Evolutionary conservation across 2,888 invertebrate species (phyloP), one percentile per base, ranked within the genome.

Genomic region (Ectemnius continuus): DNA sequence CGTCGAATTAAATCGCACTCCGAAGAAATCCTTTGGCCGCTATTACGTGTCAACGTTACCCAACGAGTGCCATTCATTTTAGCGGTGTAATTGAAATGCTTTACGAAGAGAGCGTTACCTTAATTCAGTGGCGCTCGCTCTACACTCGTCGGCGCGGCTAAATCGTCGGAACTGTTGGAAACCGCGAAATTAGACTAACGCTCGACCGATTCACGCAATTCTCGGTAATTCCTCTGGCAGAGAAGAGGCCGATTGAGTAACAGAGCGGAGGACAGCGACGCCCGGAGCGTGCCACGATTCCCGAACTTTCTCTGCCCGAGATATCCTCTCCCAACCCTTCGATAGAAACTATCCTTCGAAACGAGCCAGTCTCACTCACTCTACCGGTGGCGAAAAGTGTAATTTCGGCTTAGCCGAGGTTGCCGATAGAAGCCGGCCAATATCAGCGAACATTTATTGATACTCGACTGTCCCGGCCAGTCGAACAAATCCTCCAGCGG

Each of bases 371-470:
- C 2, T 23, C n/a, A n/a, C n/a, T n/a, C n/a, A n/a, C 23, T 23
- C 23, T 23, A 3, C 3, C 3, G 3, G 23, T 23, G 23, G 2
- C 23, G 23, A 23, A 23, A 23, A 23, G 23, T 23, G 23, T 23
- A 23, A 23, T 23, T 23, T 23, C 23, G 23, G 3, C 23, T 23
- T 2, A 23, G 23, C 23, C 23, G 3, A 23, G 23, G 23, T 23
- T 23, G 23, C 23, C 23, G 23, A 23, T 23, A 23, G 23, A 23
- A 23, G 23, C 23, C 23, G 3, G 65, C 65, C 57, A 75, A 71
- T 80, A 82, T 82, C 80, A 82, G 78, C 72, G 76, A 74, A 65
- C 68, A 60, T 82, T 82, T 82, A 80, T 82, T 80, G 82, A 82
- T 79, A 78, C 67, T 48, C 63, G 59, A 16, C 62, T 64, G 72